Conservation (phyloP, 1,140 invertebrate species). For the Parapsyche elsis region DNA sequence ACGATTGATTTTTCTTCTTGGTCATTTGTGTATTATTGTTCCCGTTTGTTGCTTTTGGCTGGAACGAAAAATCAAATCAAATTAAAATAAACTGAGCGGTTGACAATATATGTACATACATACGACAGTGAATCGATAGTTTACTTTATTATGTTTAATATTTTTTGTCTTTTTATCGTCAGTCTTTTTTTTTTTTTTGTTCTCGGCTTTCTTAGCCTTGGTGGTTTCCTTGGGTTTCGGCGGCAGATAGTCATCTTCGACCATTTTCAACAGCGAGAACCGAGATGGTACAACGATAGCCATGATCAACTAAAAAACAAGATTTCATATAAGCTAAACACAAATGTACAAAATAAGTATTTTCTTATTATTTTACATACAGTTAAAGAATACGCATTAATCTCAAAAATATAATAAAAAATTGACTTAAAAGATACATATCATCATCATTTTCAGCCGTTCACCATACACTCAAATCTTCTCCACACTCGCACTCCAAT, state of each 20-base stretch:
- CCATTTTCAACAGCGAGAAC: slow-evolving; percentile 71
- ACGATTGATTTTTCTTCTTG: slow-evolving; percentile 60
- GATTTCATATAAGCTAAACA: no score
- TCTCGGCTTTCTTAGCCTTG: slow-evolving; percentile 31
- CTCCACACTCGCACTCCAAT: no score
- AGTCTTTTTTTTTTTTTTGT: slow-evolving; percentile 33
- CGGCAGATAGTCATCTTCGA: slow-evolving; percentile 67
- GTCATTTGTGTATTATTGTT: slow-evolving; percentile 60
- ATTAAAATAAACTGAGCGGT: no score
- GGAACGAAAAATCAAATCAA: background rate
- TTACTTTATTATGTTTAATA: slow-evolving; percentile 5
- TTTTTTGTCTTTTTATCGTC: slow-evolving; percentile 41
- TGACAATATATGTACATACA: no score
- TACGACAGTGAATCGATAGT: no score
- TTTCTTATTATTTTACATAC: no score
- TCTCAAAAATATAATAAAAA: no score
- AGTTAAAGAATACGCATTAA: no score
- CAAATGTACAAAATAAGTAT: no score
- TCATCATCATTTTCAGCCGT: no score
- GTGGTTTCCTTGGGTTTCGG: slow-evolving; percentile 59
- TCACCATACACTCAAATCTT: no score
- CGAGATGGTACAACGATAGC: slow-evolving; percentile 70
- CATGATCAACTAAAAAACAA: slow-evolving; percentile 58
- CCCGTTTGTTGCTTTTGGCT: slow-evolving; percentile 24
- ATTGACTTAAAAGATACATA: no score